A percentile compares a stretch with the other conserved stretches of the same genome.
Conservation (phyloP, 2,888 invertebrate species). For the Nemotelus pantherinus region DNA sequence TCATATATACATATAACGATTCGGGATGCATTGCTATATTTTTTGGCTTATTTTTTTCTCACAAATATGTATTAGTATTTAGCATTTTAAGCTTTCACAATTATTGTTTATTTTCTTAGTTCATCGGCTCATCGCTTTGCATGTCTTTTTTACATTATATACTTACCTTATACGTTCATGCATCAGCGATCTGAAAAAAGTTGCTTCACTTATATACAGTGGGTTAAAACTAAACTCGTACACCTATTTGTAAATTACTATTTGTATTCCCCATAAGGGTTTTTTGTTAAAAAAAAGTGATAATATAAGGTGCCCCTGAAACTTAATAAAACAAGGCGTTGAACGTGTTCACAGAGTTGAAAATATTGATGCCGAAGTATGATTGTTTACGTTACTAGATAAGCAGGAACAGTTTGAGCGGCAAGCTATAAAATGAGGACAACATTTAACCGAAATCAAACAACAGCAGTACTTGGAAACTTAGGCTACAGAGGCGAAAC, state of each 20-base stretch:
- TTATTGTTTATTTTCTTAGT: not conserved
- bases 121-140: slow-evolving; percentile 27
- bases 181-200: slow-evolving; percentile 32
- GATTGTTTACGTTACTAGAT: too few relatives aligned
- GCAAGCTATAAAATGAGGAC: too few relatives aligned
- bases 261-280: not conserved
- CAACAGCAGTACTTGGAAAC: too few relatives aligned
- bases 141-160: slow-evolving; percentile 11
- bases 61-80: not conserved
- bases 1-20: too few relatives aligned
- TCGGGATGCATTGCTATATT: not conserved
- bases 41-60: slow-evolving; percentile 9
- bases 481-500: too few relatives aligned
- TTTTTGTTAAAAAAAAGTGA: not conserved
- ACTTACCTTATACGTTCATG: slow-evolving; percentile 37
- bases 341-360: too few relatives aligned
- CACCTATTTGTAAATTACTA: not conserved
- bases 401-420: too few relatives aligned
- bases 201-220: not conserved
- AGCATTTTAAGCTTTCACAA: not conserved
- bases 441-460: too few relatives aligned
- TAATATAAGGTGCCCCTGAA: not conserved
- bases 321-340: not conserved
- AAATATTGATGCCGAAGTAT: too few relatives aligned
- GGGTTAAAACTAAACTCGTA: too few relatives aligned